Percentiles rank a stretch among this genome's conserved stretches.
Evolutionary conservation across 2,888 invertebrate species (phyloP).

Genomic region (Cantharis rufa): DNA sequence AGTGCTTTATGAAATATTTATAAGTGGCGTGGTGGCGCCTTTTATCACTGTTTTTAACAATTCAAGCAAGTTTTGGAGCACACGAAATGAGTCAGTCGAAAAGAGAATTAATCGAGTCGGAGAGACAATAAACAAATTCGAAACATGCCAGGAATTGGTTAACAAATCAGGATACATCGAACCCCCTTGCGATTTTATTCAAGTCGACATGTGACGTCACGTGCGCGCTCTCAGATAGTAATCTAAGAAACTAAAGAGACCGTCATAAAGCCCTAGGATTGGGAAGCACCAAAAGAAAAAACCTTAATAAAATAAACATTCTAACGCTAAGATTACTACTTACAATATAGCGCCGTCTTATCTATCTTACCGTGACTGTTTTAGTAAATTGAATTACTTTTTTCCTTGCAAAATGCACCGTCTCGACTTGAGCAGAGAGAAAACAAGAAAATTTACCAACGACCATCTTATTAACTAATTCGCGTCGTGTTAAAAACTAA

Average conservation of each 20-base stretch:
- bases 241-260: constrained; percentile 34
- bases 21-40: neutral
- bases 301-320: constrained; percentile 34
- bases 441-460: neutral
- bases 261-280: constrained; percentile 32
- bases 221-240: constrained; percentile 34
- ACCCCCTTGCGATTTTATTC: constrained; percentile 33
- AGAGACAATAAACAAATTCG: constrained; percentile 12
- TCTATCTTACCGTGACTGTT: constrained; percentile 24
- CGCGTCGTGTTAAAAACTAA: neutral
- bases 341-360: constrained; percentile 27
- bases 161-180: constrained; percentile 30
- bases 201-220: constrained; percentile 35
- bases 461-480: neutral
- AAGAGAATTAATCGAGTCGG: neutral
- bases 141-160: constrained; percentile 10
- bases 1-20: neutral
- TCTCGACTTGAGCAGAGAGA: neutral
- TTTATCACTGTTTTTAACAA: neutral
- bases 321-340: constrained; percentile 28
- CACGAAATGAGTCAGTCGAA: neutral
- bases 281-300: constrained; percentile 28
- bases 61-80: neutral
- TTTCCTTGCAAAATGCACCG: constrained; percentile 3
- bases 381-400: constrained; percentile 28